Percentiles rank a stretch among this genome's conserved stretches.
phyloP scores from a whole-genome alignment of 2,797 vertebrate species.

The Sylvia borin region DNA sequence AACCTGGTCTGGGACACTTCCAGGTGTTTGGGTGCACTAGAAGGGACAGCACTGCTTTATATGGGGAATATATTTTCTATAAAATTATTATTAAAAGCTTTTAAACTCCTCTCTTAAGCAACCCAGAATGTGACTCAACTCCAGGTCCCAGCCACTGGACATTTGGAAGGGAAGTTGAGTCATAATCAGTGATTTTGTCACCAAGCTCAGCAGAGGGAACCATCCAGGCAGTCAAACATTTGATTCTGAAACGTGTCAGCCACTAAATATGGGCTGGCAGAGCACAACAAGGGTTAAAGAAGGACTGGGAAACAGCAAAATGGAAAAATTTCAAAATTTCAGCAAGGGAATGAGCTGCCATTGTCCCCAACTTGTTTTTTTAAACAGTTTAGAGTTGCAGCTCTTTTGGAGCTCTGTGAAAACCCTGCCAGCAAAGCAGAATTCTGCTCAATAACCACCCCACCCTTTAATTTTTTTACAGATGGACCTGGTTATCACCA shows the following conservation, averaged over 20 bases:
- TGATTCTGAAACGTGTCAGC: background rate
- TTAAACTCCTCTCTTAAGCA: background rate
- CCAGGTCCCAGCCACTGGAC: background rate
- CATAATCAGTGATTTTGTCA: background rate
- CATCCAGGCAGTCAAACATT: background rate
- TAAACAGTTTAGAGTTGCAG: background rate
- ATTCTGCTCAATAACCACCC: slow-evolving; percentile 3
- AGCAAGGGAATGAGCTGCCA: background rate
- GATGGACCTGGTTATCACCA: slow-evolving; percentile 34
- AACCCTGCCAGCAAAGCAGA: background rate
- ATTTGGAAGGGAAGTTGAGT: background rate
- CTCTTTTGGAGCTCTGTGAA: background rate
- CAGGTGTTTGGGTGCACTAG: background rate
- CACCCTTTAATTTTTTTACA: slow-evolving; percentile 2
- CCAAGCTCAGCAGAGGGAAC: background rate
- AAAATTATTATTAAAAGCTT: background rate
- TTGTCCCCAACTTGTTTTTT: background rate
- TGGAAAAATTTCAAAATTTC: background rate
- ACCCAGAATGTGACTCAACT: background rate
- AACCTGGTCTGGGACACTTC: background rate
- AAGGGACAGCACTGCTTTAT: background rate
- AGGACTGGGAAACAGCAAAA: background rate
- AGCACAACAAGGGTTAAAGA: background rate
- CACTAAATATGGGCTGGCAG: background rate
- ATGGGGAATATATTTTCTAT: background rate